Evolutionary conservation across 2,888 invertebrate species (phyloP).

Genomic region (Entomobrya proxima): DNA sequence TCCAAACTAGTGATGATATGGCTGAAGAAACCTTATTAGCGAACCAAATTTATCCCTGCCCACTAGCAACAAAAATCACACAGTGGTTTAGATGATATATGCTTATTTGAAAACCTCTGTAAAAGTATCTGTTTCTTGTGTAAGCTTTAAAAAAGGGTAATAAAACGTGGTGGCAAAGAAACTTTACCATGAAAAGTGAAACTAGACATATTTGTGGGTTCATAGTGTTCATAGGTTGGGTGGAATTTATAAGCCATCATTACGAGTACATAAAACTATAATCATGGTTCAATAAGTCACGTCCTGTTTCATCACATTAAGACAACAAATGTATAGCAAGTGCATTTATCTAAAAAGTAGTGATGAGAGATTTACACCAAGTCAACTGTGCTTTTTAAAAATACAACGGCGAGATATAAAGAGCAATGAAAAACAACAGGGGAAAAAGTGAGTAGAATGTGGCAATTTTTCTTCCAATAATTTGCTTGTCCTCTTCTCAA

Average conservation of each 20-base stretch:
- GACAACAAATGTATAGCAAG: conserved; percentile 17
- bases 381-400: background rate
- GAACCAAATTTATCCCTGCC: background rate
- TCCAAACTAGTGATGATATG: conserved; percentile 5
- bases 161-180: conserved; percentile 13
- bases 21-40: background rate
- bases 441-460: background rate
- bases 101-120: conserved; percentile 1
- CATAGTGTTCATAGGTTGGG: too few species aligned
- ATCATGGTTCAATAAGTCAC: conserved; percentile 47
- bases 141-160: background rate
- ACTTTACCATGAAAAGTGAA: background rate
- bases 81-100: background rate
- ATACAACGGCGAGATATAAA: background rate
- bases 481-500: background rate
- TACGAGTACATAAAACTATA: background rate
- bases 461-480: conserved; percentile 30
- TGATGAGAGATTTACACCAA: background rate
- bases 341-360: background rate
- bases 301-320: conserved; percentile 39
- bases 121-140: background rate
- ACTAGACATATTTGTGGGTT: too few species aligned
- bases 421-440: background rate
- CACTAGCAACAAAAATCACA: background rate
- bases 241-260: background rate